Conservation (phyloP, 2,888 invertebrate genomes). For the Campoplex capitator region DNA sequence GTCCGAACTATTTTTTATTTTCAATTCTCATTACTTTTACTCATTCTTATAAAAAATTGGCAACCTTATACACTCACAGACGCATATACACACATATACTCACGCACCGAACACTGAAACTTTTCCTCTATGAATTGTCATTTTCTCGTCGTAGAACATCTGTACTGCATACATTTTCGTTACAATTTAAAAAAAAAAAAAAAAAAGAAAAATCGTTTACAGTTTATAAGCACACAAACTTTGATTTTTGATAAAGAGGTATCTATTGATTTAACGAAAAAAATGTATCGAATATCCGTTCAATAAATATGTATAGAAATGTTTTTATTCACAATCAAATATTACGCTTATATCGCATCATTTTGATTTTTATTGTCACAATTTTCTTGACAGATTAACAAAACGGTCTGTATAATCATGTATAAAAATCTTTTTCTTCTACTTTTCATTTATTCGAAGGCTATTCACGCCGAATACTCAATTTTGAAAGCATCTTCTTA, state of each 20-base stretch:
- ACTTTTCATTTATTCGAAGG: not conserved
- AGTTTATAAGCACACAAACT: not conserved
- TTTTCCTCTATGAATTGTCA: not conserved
- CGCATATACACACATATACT: not conserved
- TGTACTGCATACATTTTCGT: not conserved
- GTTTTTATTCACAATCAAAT: not conserved
- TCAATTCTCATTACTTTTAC: too few relatives aligned
- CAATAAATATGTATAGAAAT: not conserved
- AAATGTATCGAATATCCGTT: not conserved
- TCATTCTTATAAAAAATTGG: not conserved
- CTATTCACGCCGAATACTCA: not conserved
- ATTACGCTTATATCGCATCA: not conserved
- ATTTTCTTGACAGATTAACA: not conserved
- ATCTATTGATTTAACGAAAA: not conserved
- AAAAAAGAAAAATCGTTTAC: not conserved
- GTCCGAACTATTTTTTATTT: too few relatives aligned
- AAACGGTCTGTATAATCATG: not conserved
- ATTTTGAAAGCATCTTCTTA: not conserved
- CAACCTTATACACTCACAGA: not conserved
- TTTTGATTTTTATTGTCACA: not conserved
- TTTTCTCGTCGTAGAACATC: not conserved
- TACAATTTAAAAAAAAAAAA: not conserved
- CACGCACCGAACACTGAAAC: not conserved
- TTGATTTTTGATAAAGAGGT: not conserved
- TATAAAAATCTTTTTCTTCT: not conserved